These are phyloP conservation scores for Albula glossodonta DNA, from an alignment of 2,113 vertebrate genomes.

Conservation along the genomic window DNA sequence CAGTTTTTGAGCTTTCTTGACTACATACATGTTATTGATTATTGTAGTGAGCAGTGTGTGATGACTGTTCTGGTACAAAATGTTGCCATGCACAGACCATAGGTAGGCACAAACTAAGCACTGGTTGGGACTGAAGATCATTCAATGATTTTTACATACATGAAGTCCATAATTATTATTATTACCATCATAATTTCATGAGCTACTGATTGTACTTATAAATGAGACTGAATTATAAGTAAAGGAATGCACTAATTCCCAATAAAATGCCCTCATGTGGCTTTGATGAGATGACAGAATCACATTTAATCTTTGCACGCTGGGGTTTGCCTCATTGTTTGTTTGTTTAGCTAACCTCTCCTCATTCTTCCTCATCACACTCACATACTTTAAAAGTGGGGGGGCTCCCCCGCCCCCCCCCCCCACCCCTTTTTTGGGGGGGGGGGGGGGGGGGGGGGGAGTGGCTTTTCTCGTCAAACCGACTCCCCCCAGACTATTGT, in stretches of 20 bases:
- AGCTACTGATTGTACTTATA: no score
- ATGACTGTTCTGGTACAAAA: no score
- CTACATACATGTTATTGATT: no score
- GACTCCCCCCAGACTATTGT: not conserved
- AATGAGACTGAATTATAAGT: not conserved
- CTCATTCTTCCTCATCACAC: conserved; percentile 8
- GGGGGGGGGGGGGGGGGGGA: no score
- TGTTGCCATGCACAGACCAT: no score
- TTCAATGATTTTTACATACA: not conserved
- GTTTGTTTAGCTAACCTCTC: conserved; percentile 24
- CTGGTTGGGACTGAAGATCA: no score
- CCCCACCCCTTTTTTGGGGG: no score
- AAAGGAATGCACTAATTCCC: not conserved
- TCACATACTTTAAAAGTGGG: not conserved
- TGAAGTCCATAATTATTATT: not conserved
- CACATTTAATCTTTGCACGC: not conserved
- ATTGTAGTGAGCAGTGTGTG: no score
- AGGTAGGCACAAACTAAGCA: no score
- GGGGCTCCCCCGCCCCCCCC: no score
- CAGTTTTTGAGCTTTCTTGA: no score
- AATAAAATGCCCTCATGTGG: not conserved
- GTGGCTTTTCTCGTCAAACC: not conserved
- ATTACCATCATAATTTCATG: not conserved
- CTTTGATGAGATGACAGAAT: not conserved
- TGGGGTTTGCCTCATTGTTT: not conserved